These are phyloP conservation scores for Drosophila percnosoma DNA, from an alignment of 2,888 invertebrate genomes.

Conservation along the genomic window DNA sequence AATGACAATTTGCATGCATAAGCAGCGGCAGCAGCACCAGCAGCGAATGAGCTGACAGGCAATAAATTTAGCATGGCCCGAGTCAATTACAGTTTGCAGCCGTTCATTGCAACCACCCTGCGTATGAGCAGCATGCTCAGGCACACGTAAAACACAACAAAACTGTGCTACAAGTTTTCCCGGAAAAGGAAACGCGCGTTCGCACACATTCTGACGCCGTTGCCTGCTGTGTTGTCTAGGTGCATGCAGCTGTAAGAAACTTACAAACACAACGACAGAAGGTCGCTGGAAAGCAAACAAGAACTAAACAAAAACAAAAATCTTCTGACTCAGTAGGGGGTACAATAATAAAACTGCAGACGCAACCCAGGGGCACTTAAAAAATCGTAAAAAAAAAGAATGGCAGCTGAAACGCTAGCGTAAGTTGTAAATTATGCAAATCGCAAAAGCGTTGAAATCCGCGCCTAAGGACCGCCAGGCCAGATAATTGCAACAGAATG, in stretches of 20 bases:
- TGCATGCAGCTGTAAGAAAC: conserved; percentile 53
- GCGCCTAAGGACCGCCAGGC: conserved; percentile 66
- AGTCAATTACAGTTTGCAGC: conserved; percentile 72
- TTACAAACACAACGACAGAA: conserved; percentile 36
- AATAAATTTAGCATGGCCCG: conserved; percentile 73
- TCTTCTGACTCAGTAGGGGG: background rate
- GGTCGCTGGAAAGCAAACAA: conserved; percentile 36
- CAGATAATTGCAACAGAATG: conserved; percentile 71
- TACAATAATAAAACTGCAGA: conserved; percentile 21
- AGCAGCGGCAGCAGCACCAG: conserved; percentile 39
- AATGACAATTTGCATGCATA: conserved; percentile 76
- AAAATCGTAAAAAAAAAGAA: conserved; percentile 60
- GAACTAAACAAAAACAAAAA: conserved; percentile 27
- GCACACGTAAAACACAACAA: conserved; percentile 6
- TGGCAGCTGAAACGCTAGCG: conserved; percentile 33
- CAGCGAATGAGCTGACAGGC: conserved; percentile 47
- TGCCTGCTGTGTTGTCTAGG: conserved; percentile 56
- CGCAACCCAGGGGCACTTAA: conserved; percentile 58
- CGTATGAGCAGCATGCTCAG: conserved; percentile 57
- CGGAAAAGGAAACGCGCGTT: conserved; percentile 48
- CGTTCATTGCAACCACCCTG: conserved; percentile 31
- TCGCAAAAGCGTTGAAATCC: conserved; percentile 65
- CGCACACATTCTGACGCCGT: conserved; percentile 14
- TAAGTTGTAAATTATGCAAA: conserved; percentile 72
- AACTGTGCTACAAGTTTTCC: conserved; percentile 33